A percentile compares a stretch with the other conserved stretches of the same genome.
These are phyloP conservation scores for Novumbra hubbsi DNA, from an alignment of 2,797 vertebrate genomes.

Conservation along the genomic window DNA sequence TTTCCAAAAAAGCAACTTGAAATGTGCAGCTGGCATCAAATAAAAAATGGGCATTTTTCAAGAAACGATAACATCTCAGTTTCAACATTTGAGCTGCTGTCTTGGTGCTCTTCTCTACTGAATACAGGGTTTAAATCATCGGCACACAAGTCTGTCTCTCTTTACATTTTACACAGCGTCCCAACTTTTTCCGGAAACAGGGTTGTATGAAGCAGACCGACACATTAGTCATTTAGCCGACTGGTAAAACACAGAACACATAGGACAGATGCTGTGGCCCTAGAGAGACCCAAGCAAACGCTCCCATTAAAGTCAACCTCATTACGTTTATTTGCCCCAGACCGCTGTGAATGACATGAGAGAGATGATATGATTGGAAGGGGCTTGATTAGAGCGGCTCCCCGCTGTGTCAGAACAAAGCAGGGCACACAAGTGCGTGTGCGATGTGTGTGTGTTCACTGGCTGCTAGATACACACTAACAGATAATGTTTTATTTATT, in stretches of 20 bases:
- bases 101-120: too few species aligned
- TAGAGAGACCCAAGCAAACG: background rate
- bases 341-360: constrained; percentile 6
- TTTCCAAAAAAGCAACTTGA: too few species aligned
- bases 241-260: background rate
- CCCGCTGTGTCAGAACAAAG: constrained; percentile 28
- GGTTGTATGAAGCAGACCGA: too few species aligned
- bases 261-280: constrained; percentile 7
- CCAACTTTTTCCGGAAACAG: too few species aligned
- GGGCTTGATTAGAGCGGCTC: constrained; percentile 45
- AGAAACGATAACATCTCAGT: too few species aligned
- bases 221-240: background rate
- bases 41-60: too few species aligned
- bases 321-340: background rate
- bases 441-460: background rate
- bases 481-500: background rate
- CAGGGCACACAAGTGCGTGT: background rate
- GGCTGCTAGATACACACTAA: background rate
- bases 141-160: too few species aligned
- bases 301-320: background rate
- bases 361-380: constrained; percentile 54
- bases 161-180: too few species aligned
- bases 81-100: too few species aligned
- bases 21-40: too few species aligned
- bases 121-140: too few species aligned